A percentile compares a stretch with the other conserved stretches of the same genome.
phyloP scores from a whole-genome alignment of 2,797 vertebrate genomes.

The Ctenopoma kingsleyae region DNA sequence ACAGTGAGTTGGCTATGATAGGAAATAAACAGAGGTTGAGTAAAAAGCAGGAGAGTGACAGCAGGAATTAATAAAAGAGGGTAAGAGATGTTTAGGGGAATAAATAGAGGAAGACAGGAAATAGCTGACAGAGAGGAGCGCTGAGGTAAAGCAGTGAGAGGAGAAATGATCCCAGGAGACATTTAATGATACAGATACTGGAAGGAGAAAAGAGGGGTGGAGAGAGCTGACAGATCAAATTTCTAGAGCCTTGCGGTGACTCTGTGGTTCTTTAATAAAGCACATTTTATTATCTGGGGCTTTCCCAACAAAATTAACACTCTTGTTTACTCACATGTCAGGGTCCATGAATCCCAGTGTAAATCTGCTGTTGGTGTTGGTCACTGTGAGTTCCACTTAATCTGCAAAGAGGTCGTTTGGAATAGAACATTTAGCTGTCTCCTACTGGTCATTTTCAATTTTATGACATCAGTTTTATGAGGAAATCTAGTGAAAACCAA shows the following conservation, averaged over 20 bases:
- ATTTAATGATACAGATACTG: constrained; percentile 51
- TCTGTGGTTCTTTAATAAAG: constrained; percentile 60
- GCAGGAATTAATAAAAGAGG: constrained; percentile 17
- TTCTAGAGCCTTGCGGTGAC: constrained; percentile 52
- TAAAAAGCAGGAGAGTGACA: background rate
- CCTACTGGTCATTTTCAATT: background rate
- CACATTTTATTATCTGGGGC: constrained; percentile 31
- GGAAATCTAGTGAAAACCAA: constrained; percentile 9
- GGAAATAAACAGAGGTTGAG: constrained; percentile 5
- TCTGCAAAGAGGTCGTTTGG: constrained; percentile 3
- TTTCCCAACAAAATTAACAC: constrained; percentile 50
- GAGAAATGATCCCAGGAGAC: constrained; percentile 40
- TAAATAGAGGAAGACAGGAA: constrained; percentile 14
- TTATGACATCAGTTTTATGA: constrained; percentile 12
- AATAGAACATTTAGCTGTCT: constrained; percentile 4
- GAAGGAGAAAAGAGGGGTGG: constrained; percentile 28
- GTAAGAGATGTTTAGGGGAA: constrained; percentile 3
- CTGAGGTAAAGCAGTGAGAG: constrained; percentile 30
- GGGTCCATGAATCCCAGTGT: constrained; percentile 21
- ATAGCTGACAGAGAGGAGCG: constrained; percentile 7
- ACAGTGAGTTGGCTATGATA: constrained; percentile 1
- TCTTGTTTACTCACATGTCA: constrained; percentile 38
- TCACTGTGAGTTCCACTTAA: constrained; percentile 7
- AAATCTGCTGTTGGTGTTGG: constrained; percentile 15
- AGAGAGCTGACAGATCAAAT: constrained; percentile 32